Evolutionary conservation across 2,888 invertebrate species (phyloP), one percentile per base, ranked within the genome.

Genomic region (Augiades crinisus): DNA sequence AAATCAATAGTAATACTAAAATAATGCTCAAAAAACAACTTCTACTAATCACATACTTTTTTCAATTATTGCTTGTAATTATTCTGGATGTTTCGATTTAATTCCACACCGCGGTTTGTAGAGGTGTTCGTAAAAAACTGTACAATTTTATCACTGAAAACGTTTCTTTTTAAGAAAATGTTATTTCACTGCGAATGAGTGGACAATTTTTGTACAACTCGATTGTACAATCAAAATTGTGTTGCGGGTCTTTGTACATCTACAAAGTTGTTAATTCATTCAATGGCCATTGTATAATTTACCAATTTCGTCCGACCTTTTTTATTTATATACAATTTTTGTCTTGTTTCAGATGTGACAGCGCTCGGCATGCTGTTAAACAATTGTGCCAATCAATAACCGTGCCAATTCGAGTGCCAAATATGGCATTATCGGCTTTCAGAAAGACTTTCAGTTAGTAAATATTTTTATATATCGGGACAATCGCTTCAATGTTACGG

Each of bases 271-370:
- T 19, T 30, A 8, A 17, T 37, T 47, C 6, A 47, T 30, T 47
- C 12, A 44, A 33, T 46, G 10, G 21, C n/a, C 21, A 5, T 8
- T 21, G 31, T 16, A 40, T 12, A 21, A 31, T 44, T 47, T 37
- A 14, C 14, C 12, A 10, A 47, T 16, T 38, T 22, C 12, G 10
- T 12, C 16, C 7, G 1, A 22, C 12, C 13, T 14, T 10, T 27
- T 30, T 22, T 51, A 44, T 38, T 44, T 10, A 34, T 16, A 21
- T 45, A 10, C 13, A 10, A 13, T 37, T 33, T 51, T 68, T 53
- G 44, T 64, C 31, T 81, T 81, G 84, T 87, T 87, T 57, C 88
- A 88, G 87, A 79, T 83, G 78, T 78, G 78, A 81, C 75, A 64
- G 58, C 59, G 58, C 60, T 64, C 65, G 67, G 59, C 53, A 78